phyloP scores from a whole-genome alignment of 2,113 vertebrate genomes.

The Hippopotamus amphibius region DNA sequence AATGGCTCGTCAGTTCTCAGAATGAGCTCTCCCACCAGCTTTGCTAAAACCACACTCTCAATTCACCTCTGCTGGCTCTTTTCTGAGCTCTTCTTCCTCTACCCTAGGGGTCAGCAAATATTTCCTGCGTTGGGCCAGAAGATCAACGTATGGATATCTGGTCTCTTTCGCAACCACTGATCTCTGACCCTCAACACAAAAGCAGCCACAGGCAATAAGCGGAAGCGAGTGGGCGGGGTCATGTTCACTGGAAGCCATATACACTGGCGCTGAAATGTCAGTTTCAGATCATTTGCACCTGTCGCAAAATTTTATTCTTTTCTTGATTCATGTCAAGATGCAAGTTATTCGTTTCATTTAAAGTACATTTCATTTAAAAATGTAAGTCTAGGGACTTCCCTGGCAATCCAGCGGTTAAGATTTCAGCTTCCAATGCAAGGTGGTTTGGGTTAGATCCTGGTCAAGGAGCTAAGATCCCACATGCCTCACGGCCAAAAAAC shows the following conservation, averaged over 20 bases:
- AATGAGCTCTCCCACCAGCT: too few relatives aligned
- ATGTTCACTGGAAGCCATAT: neutral
- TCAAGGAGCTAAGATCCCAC: too few relatives aligned
- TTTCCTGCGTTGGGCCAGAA: too few relatives aligned
- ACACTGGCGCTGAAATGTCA: neutral
- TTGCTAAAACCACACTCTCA: neutral
- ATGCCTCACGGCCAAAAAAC: too few relatives aligned
- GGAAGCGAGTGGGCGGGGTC: too few relatives aligned
- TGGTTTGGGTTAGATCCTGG: too few relatives aligned
- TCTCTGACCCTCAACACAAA: neutral
- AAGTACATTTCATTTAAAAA: neutral
- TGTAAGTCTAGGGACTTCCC: too few relatives aligned
- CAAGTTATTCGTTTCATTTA: too few relatives aligned
- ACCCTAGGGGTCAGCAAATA: neutral
- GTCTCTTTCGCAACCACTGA: neutral
- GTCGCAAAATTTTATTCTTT: neutral
- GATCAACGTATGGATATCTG: neutral
- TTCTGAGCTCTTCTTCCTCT: neutral
- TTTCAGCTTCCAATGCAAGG: too few relatives aligned
- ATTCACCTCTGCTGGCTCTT: neutral
- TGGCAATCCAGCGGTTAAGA: too few relatives aligned
- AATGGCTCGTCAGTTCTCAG: neutral
- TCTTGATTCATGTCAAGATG: neutral
- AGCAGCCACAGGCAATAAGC: too few relatives aligned
- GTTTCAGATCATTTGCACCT: neutral